Base-by-base conservation (phyloP, 2,113 vertebrate species). In the Xyrauchen texanus region DNA sequence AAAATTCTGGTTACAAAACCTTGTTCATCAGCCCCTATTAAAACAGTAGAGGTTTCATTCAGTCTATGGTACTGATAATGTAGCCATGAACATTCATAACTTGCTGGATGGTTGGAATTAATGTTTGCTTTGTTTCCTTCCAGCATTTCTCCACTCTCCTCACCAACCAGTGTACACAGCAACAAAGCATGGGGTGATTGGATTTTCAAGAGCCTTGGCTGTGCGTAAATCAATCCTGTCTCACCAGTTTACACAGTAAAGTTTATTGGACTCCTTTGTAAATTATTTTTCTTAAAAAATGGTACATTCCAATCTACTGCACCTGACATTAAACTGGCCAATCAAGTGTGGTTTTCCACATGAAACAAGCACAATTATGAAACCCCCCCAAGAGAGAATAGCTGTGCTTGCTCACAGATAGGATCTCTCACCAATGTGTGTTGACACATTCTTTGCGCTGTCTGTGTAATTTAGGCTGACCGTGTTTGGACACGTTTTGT, bases 171-270 rank as follows among this genome's bases (percentile, higher is more conserved):
- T 99, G 53, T 99, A 99, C 83, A 97, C 94, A 53, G 97, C 97
- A n/a, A 97, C 97, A n/a, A 99, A 99, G 86, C 93, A 98, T 4
- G 97, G 97, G 13, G 93, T 99, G 49, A 92, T 98, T 76, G 97
- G 96, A 89, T 99, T 99, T 93, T 95, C 96, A 51, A 91, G 97
- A 71, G 96, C 95, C 0, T 92, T 96, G 75, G 97, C 97, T 77
- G 97, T 99, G 88, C 96, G 96, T 88, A 87, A 60, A 61, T 21
- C 55, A 34, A 16, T 55, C 7, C 49, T 34, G 21, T 34, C 21
- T 34, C 21, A 34, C 21, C 21, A 34, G 21, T 34, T 34, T 34
- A 34, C 21, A 34, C 21, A n/a, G 12, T 7, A 10, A 55, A 34
- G 42, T 63, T 71, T 53, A 45, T 58, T 4, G 8, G 3, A n/a